These are phyloP conservation scores for Gallinago media DNA, from an alignment of 2,113 vertebrate genomes.

Conservation along the genomic window DNA sequence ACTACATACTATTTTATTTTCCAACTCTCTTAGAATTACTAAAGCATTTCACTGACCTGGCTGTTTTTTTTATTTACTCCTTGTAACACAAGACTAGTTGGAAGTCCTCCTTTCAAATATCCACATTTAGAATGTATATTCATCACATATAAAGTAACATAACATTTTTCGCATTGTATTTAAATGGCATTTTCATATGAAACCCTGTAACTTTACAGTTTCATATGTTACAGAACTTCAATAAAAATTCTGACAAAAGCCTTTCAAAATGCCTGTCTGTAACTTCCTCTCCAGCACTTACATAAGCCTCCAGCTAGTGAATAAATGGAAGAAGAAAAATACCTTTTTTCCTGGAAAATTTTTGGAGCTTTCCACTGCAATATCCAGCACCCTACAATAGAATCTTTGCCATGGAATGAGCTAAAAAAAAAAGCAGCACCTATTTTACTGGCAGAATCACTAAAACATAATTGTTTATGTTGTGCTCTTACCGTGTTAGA, in stretches of 20 bases:
- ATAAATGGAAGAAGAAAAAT: background rate
- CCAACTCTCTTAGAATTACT: background rate
- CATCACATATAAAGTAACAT: background rate
- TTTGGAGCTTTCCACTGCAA: background rate
- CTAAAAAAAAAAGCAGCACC: background rate
- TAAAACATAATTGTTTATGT: background rate
- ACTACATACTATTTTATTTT: background rate
- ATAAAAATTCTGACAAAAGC: background rate
- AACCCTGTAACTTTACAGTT: background rate
- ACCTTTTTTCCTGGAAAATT: background rate
- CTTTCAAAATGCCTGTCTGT: background rate
- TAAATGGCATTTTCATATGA: constrained; percentile 8
- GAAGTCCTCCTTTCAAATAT: constrained; percentile 3
- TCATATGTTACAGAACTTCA: constrained; percentile 2
- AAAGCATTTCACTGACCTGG: background rate
- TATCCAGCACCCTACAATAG: constrained; percentile 2
- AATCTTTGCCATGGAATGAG: background rate
- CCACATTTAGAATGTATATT: background rate
- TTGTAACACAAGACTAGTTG: background rate
- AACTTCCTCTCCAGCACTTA: background rate
- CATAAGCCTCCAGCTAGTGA: background rate
- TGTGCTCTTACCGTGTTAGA: background rate
- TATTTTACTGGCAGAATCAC: background rate
- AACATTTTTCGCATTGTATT: background rate
- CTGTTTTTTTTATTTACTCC: background rate